Evolutionary conservation across 2,797 vertebrate genomes (phyloP).

Genomic region (Propithecus perrieri): DNA sequence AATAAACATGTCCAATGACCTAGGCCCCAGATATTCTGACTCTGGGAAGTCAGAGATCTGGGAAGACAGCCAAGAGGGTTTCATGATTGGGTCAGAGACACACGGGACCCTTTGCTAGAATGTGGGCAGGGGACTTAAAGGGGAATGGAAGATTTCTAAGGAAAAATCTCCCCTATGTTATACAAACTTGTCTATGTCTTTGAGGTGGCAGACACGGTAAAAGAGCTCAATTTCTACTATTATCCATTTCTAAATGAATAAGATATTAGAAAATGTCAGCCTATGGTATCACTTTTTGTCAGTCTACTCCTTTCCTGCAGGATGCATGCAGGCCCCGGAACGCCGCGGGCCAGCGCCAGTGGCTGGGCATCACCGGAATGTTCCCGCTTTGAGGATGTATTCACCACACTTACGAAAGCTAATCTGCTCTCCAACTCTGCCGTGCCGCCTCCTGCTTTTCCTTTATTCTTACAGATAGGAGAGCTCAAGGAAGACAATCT

Average conservation of each 20-base stretch:
- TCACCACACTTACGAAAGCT: conserved; percentile 48
- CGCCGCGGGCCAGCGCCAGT: neutral
- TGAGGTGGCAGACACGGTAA: conserved; percentile 18
- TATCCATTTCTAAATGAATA: conserved; percentile 39
- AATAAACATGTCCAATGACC: neutral
- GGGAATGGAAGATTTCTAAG: neutral
- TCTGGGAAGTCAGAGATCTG: neutral
- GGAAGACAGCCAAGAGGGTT: neutral
- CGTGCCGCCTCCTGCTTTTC: conserved; percentile 57
- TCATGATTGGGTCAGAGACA: neutral
- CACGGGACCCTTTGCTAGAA: neutral
- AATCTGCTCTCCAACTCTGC: conserved; percentile 54
- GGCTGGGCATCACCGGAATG: conserved; percentile 42
- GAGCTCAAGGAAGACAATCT: conserved; percentile 74
- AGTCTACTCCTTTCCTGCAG: neutral
- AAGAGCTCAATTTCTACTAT: conserved; percentile 24
- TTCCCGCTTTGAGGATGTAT: conserved; percentile 20
- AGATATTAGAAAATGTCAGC: conserved; percentile 33
- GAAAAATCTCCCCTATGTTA: neutral
- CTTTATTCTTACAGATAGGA: conserved; percentile 74
- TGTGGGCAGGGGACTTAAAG: neutral
- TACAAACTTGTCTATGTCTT: conserved; percentile 12
- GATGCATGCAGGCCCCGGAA: neutral
- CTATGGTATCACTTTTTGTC: neutral
- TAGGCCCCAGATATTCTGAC: neutral